Evolutionary conservation across 2,797 vertebrate genomes (phyloP).

Genomic region (Chelon labrosus): DNA sequence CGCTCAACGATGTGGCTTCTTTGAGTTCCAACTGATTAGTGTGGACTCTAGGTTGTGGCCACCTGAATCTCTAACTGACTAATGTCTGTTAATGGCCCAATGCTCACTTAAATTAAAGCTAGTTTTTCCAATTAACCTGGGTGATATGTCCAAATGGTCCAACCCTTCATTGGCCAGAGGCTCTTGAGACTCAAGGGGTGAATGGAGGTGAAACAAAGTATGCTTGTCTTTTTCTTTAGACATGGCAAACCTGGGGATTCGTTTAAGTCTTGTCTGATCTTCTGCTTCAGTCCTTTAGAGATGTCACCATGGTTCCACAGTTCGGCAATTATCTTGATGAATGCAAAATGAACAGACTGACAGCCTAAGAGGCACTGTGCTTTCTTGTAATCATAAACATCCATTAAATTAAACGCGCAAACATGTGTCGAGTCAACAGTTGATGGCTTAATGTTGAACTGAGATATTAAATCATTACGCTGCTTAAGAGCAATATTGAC

Average conservation of each 20-base stretch:
- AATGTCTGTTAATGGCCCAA: too few relatives aligned
- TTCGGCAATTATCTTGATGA: neutral
- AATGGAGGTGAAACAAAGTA: too few relatives aligned
- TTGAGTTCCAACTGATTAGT: too few relatives aligned
- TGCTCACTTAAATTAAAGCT: too few relatives aligned
- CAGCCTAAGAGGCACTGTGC: neutral
- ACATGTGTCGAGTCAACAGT: neutral
- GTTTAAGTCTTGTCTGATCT: neutral
- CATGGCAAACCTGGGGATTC: neutral
- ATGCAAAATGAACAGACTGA: neutral
- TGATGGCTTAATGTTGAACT: neutral
- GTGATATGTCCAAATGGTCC: too few relatives aligned
- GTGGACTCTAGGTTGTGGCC: too few relatives aligned
- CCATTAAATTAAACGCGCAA: conserved; percentile 1
- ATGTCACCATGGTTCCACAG: neutral
- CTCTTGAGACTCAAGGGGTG: too few relatives aligned
- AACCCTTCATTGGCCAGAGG: too few relatives aligned
- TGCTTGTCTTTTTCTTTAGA: too few relatives aligned
- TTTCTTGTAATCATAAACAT: neutral
- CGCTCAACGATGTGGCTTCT: too few relatives aligned
- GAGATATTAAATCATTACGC: conserved; percentile 1
- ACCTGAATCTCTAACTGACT: too few relatives aligned
- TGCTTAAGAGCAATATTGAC: neutral
- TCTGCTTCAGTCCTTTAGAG: neutral
- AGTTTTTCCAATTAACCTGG: too few relatives aligned